Conservation (phyloP, 2,113 vertebrate genomes). For the Centropus unirufus region DNA sequence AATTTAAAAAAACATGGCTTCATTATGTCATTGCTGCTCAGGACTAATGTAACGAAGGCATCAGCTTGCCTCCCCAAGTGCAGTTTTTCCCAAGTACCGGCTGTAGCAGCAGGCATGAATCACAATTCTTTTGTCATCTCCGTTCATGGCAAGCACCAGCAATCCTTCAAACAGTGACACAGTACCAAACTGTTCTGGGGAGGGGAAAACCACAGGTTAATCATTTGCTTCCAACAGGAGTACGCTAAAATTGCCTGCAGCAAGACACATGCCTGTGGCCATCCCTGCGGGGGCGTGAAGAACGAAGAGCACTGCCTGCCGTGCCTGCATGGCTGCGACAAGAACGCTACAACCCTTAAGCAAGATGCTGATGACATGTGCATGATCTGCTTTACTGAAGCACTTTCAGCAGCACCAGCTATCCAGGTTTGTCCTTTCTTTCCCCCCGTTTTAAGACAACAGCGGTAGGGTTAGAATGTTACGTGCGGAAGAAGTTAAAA, state of each 20-base stretch:
- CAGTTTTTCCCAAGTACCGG: not conserved
- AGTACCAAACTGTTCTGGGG: not conserved
- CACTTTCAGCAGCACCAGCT: conserved; percentile 95
- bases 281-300: conserved; percentile 95
- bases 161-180: not conserved
- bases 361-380: conserved; percentile 99
- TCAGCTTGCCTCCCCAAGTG: not conserved
- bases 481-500: not conserved
- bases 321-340: conserved; percentile 95
- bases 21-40: not conserved
- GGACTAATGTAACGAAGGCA: not conserved
- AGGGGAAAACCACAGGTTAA: not conserved
- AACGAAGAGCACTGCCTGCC: conserved; percentile 93
- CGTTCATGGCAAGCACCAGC: not conserved
- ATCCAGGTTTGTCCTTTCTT: conserved; percentile 84
- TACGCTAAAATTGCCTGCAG: conserved; percentile 95
- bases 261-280: conserved; percentile 94
- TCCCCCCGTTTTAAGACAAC: not conserved
- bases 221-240: conserved; percentile 79
- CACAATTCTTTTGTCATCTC: not conserved
- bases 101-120: not conserved
- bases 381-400: conserved; percentile 99
- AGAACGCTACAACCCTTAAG: conserved; percentile 87
- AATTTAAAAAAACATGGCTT: not conserved
- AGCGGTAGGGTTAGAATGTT: not conserved